phyloP scores from a whole-genome alignment of 2,797 vertebrate genomes.

The Takifugu rubripes region DNA sequence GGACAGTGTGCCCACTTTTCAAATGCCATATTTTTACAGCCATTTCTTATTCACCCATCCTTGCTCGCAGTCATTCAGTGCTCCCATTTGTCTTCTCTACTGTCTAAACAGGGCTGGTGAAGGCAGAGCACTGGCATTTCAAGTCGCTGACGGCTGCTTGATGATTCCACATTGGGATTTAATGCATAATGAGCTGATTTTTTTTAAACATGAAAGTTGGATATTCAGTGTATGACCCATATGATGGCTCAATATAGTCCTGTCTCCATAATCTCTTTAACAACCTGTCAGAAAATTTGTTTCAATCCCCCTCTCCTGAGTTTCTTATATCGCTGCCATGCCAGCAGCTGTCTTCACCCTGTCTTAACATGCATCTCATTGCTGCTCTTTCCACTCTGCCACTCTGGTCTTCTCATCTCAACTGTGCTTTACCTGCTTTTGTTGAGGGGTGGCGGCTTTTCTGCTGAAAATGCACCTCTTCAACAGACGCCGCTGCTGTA shows the following conservation, averaged over 20 bases:
- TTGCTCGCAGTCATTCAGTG: slow-evolving; percentile 8
- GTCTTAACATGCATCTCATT: too few species aligned
- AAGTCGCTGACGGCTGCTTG: background rate
- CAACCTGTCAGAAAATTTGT: slow-evolving; percentile 1
- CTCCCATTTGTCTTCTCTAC: slow-evolving; percentile 7
- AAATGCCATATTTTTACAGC: slow-evolving; percentile 13
- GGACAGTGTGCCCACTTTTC: slow-evolving; percentile 7
- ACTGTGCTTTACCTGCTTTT: too few species aligned
- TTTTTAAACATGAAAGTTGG: background rate
- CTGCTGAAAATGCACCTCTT: too few species aligned
- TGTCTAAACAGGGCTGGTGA: slow-evolving; percentile 14
- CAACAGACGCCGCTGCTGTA: too few species aligned
- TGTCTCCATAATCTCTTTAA: background rate
- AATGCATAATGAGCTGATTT: background rate
- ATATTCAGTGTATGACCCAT: background rate
- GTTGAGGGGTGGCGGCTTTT: too few species aligned
- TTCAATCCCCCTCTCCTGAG: slow-evolving; percentile 4
- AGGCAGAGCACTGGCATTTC: slow-evolving; percentile 5
- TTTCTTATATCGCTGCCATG: slow-evolving; percentile 2
- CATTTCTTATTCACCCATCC: slow-evolving; percentile 18
- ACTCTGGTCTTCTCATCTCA: too few species aligned
- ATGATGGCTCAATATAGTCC: background rate
- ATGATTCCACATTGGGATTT: background rate
- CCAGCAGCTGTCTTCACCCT: too few species aligned
- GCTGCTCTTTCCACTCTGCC: too few species aligned